These are phyloP conservation scores for Eurystomus glaucurus DNA, from an alignment of 2,797 vertebrate species.

Conservation along the genomic window DNA sequence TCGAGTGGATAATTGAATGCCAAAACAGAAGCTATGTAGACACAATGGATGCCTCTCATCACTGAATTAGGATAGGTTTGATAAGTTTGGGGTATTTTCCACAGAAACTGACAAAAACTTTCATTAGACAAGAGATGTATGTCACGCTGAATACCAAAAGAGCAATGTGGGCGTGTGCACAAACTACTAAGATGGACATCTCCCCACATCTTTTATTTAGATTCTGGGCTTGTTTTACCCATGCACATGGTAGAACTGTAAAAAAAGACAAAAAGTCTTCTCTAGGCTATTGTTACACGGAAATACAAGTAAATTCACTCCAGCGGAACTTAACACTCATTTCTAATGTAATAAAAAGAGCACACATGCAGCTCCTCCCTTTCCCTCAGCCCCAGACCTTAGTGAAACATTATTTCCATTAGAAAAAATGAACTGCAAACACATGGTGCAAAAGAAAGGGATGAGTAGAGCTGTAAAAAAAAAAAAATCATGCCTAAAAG, in stretches of 20 bases:
- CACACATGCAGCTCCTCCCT: background rate
- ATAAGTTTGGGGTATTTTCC: background rate
- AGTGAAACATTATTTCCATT: background rate
- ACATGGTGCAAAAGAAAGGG: background rate
- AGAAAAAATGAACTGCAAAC: background rate
- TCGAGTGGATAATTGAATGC: background rate
- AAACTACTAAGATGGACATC: background rate
- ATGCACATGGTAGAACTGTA: background rate
- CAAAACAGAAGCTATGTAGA: background rate
- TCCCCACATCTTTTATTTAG: background rate
- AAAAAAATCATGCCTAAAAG: background rate
- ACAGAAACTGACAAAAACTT: background rate
- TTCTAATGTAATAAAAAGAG: background rate
- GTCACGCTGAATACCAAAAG: background rate
- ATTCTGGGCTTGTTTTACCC: background rate
- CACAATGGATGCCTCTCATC: background rate
- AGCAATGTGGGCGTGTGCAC: background rate
- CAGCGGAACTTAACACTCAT: background rate
- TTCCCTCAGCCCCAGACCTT: background rate
- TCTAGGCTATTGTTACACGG: background rate
- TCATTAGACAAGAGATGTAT: background rate
- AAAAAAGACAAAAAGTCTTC: background rate
- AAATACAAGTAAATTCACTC: background rate
- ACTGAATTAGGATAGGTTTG: background rate
- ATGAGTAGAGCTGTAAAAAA: background rate